Percentiles rank a stretch among this genome's conserved stretches.
These are phyloP conservation scores for Agriotes lineatus DNA, from an alignment of 2,888 invertebrate species.

Conservation along the genomic window DNA sequence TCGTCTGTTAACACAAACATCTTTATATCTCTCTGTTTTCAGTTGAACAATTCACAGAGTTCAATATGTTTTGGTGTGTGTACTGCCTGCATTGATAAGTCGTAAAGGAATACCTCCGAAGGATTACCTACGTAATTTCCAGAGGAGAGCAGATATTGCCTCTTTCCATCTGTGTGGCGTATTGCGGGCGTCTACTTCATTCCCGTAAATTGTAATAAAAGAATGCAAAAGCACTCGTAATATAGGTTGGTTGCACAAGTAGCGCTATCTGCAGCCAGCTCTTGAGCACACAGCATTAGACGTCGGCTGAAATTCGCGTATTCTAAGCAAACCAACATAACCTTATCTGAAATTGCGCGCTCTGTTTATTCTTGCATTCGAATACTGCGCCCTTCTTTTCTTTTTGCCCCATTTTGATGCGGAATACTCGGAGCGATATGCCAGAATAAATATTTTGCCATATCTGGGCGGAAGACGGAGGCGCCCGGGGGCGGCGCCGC, in stretches of 20 bases:
- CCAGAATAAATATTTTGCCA: constrained; percentile 32
- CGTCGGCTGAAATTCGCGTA: constrained; percentile 11
- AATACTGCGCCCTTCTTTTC: background rate
- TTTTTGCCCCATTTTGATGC: constrained; percentile 24
- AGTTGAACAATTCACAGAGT: too few species aligned
- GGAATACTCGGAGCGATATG: constrained; percentile 16
- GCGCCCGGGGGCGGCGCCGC: constrained; percentile 51
- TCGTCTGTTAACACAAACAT: too few species aligned
- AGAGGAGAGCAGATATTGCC: too few species aligned
- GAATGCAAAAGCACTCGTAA: background rate
- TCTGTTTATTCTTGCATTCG: constrained; percentile 29
- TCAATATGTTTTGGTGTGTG: too few species aligned
- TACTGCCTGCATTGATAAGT: too few species aligned
- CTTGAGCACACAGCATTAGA: constrained; percentile 12
- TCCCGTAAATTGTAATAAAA: background rate
- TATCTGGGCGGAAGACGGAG: constrained; percentile 33
- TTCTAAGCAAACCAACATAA: constrained; percentile 23
- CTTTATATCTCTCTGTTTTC: too few species aligned
- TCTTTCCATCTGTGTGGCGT: too few species aligned
- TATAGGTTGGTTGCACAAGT: background rate
- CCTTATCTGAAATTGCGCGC: constrained; percentile 29
- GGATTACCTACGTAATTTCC: too few species aligned
- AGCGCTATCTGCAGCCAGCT: constrained; percentile 15
- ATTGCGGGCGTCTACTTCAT: background rate
- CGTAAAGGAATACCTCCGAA: too few species aligned